Conservation (phyloP, 2,888 invertebrate genomes). For the Beris chalybata region DNA sequence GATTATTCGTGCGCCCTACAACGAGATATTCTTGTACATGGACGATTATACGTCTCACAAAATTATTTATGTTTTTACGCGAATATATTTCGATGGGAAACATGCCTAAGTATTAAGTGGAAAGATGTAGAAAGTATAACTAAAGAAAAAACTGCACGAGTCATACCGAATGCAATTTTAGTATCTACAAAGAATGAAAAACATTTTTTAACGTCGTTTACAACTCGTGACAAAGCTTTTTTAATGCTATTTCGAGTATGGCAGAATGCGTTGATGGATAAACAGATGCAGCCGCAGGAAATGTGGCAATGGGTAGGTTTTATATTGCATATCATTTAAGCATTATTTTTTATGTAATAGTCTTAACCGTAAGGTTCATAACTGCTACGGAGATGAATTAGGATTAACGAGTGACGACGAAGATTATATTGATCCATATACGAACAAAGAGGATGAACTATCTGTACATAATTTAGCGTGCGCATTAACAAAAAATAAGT, state of each 20-base stretch:
- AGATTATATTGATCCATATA: constrained; percentile 70
- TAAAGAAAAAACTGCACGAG: constrained; percentile 90
- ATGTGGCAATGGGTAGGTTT: constrained; percentile 81
- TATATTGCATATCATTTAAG: neutral
- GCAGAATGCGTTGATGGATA: constrained; percentile 93
- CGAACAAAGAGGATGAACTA: constrained; percentile 57
- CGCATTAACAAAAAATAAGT: constrained; percentile 33
- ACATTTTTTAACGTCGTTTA: constrained; percentile 93
- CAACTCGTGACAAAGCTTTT: constrained; percentile 91
- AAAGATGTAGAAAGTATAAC: constrained; percentile 91
- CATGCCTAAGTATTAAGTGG: constrained; percentile 80
- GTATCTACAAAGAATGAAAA: constrained; percentile 80
- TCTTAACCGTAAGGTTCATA: constrained; percentile 69
- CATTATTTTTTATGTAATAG: constrained; percentile 19
- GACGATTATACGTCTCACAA: constrained; percentile 92
- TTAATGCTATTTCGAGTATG: constrained; percentile 94
- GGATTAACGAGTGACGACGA: constrained; percentile 93
- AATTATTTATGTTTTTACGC: constrained; percentile 97
- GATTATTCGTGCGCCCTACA: constrained; percentile 98
- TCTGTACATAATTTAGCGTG: constrained; percentile 41
- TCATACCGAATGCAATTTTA: constrained; percentile 96
- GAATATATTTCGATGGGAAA: constrained; percentile 97
- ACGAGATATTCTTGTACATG: constrained; percentile 93
- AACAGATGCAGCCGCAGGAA: constrained; percentile 79
- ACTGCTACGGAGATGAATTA: constrained; percentile 90